Evolutionary conservation across 2,113 vertebrate genomes (phyloP).

Genomic region (Etheostoma cragini): DNA sequence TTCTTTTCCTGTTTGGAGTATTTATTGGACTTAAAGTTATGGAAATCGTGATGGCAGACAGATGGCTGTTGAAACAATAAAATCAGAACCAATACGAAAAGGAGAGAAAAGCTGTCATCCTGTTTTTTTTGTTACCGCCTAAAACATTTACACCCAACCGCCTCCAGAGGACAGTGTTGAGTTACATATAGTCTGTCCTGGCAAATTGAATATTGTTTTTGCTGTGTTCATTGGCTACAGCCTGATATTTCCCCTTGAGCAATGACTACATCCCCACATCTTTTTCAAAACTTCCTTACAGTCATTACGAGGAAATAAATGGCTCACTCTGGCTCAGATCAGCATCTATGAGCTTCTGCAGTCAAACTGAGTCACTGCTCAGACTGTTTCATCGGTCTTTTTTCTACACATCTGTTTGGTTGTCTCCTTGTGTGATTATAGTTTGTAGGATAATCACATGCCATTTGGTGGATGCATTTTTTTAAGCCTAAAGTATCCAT

Average conservation of each 20-base stretch:
- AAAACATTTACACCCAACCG: not conserved
- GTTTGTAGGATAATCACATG: not conserved
- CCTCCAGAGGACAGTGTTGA: slow-evolving; percentile 77
- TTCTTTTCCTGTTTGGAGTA: not conserved
- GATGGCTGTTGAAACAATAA: slow-evolving; percentile 1
- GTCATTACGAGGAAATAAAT: slow-evolving; percentile 37
- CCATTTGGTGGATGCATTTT: slow-evolving; percentile 2
- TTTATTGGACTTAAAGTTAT: slow-evolving; percentile 2
- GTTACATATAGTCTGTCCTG: slow-evolving; percentile 13
- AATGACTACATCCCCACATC: slow-evolving; percentile 23
- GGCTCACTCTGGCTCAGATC: slow-evolving; percentile 3
- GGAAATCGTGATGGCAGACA: slow-evolving; percentile 11
- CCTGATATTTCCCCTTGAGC: slow-evolving; percentile 32
- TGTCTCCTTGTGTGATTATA: not conserved
- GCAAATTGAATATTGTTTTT: slow-evolving; percentile 1
- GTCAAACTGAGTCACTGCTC: slow-evolving; percentile 4
- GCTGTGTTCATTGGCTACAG: slow-evolving; percentile 22
- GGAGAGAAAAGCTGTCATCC: not conserved
- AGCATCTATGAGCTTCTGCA: not conserved
- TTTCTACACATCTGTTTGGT: slow-evolving; percentile 17
- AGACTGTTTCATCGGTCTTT: not conserved
- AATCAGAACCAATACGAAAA: not conserved
- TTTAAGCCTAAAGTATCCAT: not conserved
- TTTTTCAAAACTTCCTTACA: slow-evolving; percentile 4
- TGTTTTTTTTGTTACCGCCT: not conserved